Percentiles rank a stretch among this genome's conserved stretches.
Conservation (phyloP, 2,888 invertebrate species). For the Lordiphosa andalusiaca region DNA sequence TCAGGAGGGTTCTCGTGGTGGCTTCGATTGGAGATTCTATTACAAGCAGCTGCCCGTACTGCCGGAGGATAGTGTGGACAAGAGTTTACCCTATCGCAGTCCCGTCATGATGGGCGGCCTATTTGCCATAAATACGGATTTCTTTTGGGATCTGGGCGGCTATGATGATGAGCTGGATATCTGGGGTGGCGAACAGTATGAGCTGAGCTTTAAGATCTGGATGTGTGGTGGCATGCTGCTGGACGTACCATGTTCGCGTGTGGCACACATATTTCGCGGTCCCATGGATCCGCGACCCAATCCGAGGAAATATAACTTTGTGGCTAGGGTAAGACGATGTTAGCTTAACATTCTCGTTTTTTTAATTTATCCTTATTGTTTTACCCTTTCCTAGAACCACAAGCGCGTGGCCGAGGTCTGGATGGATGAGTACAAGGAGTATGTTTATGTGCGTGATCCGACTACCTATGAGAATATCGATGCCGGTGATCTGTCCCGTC, state of each 20-base stretch:
- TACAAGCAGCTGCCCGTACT: constrained; percentile 89
- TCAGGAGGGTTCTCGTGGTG: constrained; percentile 94
- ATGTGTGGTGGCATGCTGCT: constrained; percentile 96
- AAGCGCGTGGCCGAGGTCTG: constrained; percentile 96
- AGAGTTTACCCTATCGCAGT: constrained; percentile 82
- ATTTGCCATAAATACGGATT: constrained; percentile 94
- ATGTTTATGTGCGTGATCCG: constrained; percentile 89
- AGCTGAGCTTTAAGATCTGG: constrained; percentile 98
- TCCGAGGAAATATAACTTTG: constrained; percentile 88
- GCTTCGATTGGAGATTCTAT: constrained; percentile 98
- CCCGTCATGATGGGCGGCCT: constrained; percentile 99
- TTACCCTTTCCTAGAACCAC: constrained; percentile 86
- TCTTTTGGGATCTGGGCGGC: constrained; percentile 98
- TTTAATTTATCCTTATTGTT: not conserved
- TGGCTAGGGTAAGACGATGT: constrained; percentile 66
- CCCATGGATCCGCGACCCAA: constrained; percentile 94
- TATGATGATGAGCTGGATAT: constrained; percentile 95
- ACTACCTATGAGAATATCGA: constrained; percentile 86
- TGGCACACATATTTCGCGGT: constrained; percentile 94
- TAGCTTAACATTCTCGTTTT: no score
- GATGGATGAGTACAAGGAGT: constrained; percentile 98
- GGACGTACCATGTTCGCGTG: constrained; percentile 95
- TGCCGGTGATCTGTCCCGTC: constrained; percentile 89
- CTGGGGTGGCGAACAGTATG: constrained; percentile 99
- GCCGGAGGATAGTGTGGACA: constrained; percentile 68